Base-by-base conservation (phyloP, 2,888 invertebrate genomes). In the Teleiodes luculella region DNA sequence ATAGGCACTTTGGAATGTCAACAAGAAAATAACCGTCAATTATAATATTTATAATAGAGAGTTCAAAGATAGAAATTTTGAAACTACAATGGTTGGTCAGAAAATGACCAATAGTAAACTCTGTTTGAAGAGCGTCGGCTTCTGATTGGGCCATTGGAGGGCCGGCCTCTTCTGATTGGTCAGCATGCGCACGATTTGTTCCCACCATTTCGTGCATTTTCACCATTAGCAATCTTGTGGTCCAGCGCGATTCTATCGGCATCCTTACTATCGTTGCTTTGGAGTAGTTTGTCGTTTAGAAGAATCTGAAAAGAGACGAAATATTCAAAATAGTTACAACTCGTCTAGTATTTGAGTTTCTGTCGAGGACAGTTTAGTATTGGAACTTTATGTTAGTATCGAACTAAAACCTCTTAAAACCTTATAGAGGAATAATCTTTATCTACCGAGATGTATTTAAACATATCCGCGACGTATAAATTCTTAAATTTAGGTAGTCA, bases 271-370 rank as follows among this genome's bases (percentile, higher is more conserved):
- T 94, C 94, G 74, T 91, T 92, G 64, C 91, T 93, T 70, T 93
- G 93, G 68, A 95, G 92, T 63, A 95, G 80, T 81, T 93, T 93
- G 83, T 95, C 95, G 74, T 95, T 95, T 69, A 94, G 91, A 61
- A 95, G 92, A 78, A 95, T 95, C 95, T 95, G 84, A 2, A 74
- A 78, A 57, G 39, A 54, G 11, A 14, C 18, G 20, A 33, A 20
- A 35, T 18, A 31, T 10, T 20, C 0, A 18, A n/a, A 28, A 7
- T n/a, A n/a, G 28, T 11, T 5, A 20, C n/a, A 24, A 3, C n/a
- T 33, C 10, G 33, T 5, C 10, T 33, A 33, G n/a, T n/a, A n/a
- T n/a, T n/a, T n/a, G n/a, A n/a, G n/a, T n/a, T n/a, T n/a, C n/a
- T n/a, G n/a, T n/a, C n/a, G n/a, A n/a, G n/a, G n/a, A n/a, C n/a